A percentile compares a stretch with the other conserved stretches of the same genome.
phyloP scores from a whole-genome alignment of 2,888 invertebrate species.

The Caenorhabditis sp. region DNA sequence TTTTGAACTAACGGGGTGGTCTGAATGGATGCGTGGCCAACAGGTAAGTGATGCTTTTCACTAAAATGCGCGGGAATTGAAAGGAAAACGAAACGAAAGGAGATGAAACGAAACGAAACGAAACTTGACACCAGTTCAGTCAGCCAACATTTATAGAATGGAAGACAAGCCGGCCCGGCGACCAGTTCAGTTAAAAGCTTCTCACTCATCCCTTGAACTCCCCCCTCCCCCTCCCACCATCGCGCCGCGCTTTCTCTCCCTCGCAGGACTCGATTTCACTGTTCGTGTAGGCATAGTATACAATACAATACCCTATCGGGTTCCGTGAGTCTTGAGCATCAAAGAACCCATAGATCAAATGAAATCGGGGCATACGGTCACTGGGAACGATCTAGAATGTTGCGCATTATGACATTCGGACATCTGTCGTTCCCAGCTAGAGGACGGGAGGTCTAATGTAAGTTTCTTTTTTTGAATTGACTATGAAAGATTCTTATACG shows the following conservation, averaged over 20 bases:
- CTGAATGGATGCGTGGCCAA: constrained; percentile 28
- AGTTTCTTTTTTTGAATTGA: constrained; percentile 30
- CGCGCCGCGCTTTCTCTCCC: no score
- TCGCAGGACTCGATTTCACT: no score
- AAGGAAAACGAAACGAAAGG: constrained; percentile 11
- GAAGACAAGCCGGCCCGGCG: constrained; percentile 13
- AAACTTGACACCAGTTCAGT: constrained; percentile 52
- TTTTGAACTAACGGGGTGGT: constrained; percentile 21
- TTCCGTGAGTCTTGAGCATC: no score
- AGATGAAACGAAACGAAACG: no score
- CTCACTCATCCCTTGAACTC: constrained; percentile 5
- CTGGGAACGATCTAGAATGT: constrained; percentile 50
- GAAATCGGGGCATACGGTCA: constrained; percentile 21
- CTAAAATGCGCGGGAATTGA: constrained; percentile 23
- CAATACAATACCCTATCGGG: no score
- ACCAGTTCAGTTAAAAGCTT: constrained; percentile 48
- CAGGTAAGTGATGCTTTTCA: constrained; percentile 59
- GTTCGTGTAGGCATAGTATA: no score
- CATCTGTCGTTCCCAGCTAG: constrained; percentile 43
- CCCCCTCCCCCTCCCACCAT: not conserved
- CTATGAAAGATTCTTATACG: no score
- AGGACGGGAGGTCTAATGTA: constrained; percentile 7
- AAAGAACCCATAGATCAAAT: constrained; percentile 58
- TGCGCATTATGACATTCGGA: constrained; percentile 53
- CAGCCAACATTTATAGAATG: constrained; percentile 50